phyloP scores from a whole-genome alignment of 64 coral and sea anemone genomes.

The Stichodactyla mertensii region DNA sequence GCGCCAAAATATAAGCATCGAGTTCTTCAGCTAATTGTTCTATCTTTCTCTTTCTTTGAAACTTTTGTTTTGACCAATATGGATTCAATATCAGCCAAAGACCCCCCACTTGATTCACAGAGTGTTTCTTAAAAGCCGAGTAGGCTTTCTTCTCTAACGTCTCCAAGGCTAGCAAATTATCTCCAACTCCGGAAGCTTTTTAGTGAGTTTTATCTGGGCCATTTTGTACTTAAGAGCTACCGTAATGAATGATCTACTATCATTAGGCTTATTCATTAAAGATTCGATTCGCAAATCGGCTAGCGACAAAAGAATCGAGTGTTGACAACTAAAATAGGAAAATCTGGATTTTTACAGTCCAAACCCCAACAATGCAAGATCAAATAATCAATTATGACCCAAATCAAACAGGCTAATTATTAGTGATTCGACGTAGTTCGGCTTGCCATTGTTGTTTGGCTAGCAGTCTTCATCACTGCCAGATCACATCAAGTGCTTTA shows the following conservation, averaged over 20 bases:
- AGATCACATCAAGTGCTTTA: not conserved
- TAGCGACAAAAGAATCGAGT: conserved; percentile 7
- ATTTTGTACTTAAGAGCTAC: conserved; percentile 5
- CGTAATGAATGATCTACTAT: not conserved
- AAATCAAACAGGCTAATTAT: not conserved
- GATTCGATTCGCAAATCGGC: not conserved
- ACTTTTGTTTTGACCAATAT: not conserved
- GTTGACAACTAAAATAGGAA: not conserved
- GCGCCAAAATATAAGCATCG: not conserved
- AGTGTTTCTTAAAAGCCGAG: not conserved
- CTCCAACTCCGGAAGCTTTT: not conserved
- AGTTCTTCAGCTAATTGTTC: not conserved
- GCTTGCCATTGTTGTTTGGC: not conserved
- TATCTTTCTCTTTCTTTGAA: not conserved
- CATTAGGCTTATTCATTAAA: not conserved
- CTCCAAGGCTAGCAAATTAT: not conserved
- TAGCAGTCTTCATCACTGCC: not conserved
- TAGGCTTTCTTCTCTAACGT: not conserved
- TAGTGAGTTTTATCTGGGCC: not conserved
- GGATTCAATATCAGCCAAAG: not conserved
- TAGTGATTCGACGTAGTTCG: not conserved
- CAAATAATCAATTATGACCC: not conserved
- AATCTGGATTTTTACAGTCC: not conserved
- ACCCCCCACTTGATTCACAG: not conserved
- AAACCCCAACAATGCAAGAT: not conserved